Conservation (phyloP, 2,888 invertebrate species). For the Bursaphelenchus okinawaensis region DNA sequence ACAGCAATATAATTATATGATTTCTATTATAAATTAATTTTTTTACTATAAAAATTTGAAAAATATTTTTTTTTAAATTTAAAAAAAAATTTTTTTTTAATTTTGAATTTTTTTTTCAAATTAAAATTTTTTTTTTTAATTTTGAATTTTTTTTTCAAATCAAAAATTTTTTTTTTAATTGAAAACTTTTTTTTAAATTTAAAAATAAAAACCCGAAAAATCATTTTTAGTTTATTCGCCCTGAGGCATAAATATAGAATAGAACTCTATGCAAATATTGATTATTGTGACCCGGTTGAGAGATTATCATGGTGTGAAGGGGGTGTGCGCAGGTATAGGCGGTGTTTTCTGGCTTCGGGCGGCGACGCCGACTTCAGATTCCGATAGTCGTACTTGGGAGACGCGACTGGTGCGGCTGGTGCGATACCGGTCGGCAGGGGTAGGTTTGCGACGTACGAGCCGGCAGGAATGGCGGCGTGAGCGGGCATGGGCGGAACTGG, state of each 20-base stretch:
- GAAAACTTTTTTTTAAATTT: not conserved
- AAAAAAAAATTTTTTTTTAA: not conserved
- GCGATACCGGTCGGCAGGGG: not conserved
- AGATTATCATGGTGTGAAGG: not conserved
- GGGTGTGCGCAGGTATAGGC: conserved; percentile 5
- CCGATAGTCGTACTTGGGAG: conserved; percentile 18
- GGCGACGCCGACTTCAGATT: conserved; percentile 1
- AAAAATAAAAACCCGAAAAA: conserved; percentile 2
- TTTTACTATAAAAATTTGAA: not conserved
- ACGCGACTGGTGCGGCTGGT: conserved; percentile 5
- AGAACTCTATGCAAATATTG: not conserved
- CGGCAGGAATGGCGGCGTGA: conserved; percentile 4
- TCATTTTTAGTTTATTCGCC: not conserved
- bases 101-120: not conserved
- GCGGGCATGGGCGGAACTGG: conserved; percentile 3
- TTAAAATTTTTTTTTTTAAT: not conserved
- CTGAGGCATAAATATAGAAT: not conserved
- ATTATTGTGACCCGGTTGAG: not conserved
- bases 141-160: not conserved
- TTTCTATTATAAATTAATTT: not conserved
- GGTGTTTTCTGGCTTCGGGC: conserved; percentile 10
- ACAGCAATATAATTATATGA: not conserved
- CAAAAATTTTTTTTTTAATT: not conserved
- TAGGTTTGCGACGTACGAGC: not conserved
- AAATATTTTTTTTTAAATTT: not conserved